Evolutionary conservation across 2,113 vertebrate species (phyloP).

Genomic region (Macquaria australasica): DNA sequence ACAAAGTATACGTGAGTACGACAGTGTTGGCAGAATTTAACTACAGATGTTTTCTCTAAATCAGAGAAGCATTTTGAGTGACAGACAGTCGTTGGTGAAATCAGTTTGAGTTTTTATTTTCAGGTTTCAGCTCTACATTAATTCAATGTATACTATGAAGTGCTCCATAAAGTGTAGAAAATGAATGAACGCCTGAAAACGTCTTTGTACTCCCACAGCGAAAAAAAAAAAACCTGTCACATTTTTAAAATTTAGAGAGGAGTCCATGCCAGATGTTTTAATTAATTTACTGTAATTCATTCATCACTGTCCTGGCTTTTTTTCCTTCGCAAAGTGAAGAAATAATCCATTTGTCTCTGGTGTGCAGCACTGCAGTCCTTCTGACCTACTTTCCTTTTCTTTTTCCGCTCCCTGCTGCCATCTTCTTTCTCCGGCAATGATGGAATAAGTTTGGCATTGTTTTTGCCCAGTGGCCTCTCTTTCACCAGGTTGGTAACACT

Average conservation of each 20-base stretch:
- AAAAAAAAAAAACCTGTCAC: conserved; percentile 1
- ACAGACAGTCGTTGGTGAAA: conserved; percentile 19
- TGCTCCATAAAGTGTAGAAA: conserved; percentile 12
- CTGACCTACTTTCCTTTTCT: conserved; percentile 81
- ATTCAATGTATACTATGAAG: conserved; percentile 1
- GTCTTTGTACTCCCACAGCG: conserved; percentile 32
- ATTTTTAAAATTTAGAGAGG: conserved; percentile 55
- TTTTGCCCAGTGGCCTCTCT: conserved; percentile 69
- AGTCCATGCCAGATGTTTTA: conserved; percentile 68
- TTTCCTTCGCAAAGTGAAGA: conserved; percentile 62
- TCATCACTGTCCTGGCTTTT: conserved; percentile 74
- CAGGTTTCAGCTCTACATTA: conserved; percentile 13
- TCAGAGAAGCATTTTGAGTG: conserved; percentile 36
- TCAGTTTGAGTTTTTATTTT: conserved; percentile 23
- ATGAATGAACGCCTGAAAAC: neutral
- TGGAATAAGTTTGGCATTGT: conserved; percentile 69
- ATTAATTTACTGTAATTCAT: conserved; percentile 79
- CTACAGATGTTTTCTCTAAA: conserved; percentile 18
- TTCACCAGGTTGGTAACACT: conserved; percentile 67
- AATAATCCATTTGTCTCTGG: conserved; percentile 80
- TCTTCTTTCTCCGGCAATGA: conserved; percentile 57
- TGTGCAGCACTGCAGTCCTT: conserved; percentile 71
- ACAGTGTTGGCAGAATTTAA: neutral
- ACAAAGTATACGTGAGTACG: neutral
- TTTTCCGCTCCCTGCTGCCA: conserved; percentile 66